These are phyloP conservation scores for Acipenser transmontanus DNA, from an alignment of 2,797 vertebrate species.

Conservation along the genomic window DNA sequence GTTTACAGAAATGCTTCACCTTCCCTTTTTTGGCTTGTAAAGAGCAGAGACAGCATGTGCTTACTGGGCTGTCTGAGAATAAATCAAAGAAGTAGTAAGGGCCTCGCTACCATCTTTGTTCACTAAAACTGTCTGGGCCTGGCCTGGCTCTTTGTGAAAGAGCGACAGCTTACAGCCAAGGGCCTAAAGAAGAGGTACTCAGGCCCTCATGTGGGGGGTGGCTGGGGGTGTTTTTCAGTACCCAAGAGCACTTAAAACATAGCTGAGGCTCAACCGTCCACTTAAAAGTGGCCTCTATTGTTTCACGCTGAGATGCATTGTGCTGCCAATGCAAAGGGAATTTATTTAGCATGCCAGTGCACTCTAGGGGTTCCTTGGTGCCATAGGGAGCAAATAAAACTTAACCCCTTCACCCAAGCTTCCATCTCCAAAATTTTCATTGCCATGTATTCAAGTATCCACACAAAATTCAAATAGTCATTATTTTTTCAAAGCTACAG, in stretches of 20 bases:
- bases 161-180: constrained; percentile 12
- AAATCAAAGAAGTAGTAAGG: constrained; percentile 13
- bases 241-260: constrained; percentile 21
- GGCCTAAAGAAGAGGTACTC: constrained; percentile 18
- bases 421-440: constrained; percentile 2
- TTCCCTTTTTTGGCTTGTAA: neutral
- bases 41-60: constrained; percentile 10
- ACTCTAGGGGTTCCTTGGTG: constrained; percentile 17
- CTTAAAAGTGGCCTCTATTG: constrained; percentile 29
- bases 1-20: neutral
- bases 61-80: constrained; percentile 12
- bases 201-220: constrained; percentile 11
- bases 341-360: constrained; percentile 28
- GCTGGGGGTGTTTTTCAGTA: constrained; percentile 16
- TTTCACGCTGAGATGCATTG: constrained; percentile 23
- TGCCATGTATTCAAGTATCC: too few relatives aligned
- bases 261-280: constrained; percentile 18
- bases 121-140: constrained; percentile 7
- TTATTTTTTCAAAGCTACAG: too few relatives aligned
- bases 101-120: constrained; percentile 13
- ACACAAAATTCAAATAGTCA: too few relatives aligned
- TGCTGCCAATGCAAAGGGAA: constrained; percentile 20
- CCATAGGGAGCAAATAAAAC: constrained; percentile 14
- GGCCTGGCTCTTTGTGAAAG: constrained; percentile 3
- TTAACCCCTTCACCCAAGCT: constrained; percentile 19